Base-by-base conservation (phyloP, 2,888 invertebrate genomes). In the Latrodectus elegans region DNA sequence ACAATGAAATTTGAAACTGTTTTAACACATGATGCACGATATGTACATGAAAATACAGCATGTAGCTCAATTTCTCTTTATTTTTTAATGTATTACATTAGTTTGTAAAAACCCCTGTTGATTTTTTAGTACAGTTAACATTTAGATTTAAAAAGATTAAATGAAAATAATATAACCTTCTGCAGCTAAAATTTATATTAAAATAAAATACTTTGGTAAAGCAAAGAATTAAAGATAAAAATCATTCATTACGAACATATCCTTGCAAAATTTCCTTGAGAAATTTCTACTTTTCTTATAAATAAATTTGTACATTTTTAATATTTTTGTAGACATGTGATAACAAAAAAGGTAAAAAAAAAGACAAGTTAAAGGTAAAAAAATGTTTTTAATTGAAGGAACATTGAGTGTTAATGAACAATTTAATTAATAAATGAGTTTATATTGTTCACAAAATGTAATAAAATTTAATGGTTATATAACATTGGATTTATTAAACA, bases 401-500 rank as follows among this genome's bases (percentile, higher is more conserved):
- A 38, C 10, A 49, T 51, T 12, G 49, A 49, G 0, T 51, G 22
- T 11, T 17, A 14, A 55, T 15, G 51, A 8, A 17, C 67, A 67
- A 77, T 67, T 77, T 75, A 15, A 11, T 10, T 14, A 12, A 73
- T 12, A 53, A 6, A 53, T 17, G 3, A 3, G 0, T 10, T 73
- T 73, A 55, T 17, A 10, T n/a, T 17, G 22, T 4, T 22, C 22
- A 9, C 26, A 26, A 70, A 70, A 70, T 11, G 1, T 9, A 49
- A 17, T 8, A 70, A 70, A 12, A 70, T 70, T 70, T 9, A 70
- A 26, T 49, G 49, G 17, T 68, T 68, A 76, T 38, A 76, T 49
- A 17, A 12, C n/a, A 76, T 12, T 8, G 4, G 65, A 73, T 12
- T 51, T 12, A 60, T 67, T 11, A 49, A 65, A 15, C 8, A 65